phyloP scores from a whole-genome alignment of 2,888 invertebrate genomes.

The Taphrorychus bicolor region DNA sequence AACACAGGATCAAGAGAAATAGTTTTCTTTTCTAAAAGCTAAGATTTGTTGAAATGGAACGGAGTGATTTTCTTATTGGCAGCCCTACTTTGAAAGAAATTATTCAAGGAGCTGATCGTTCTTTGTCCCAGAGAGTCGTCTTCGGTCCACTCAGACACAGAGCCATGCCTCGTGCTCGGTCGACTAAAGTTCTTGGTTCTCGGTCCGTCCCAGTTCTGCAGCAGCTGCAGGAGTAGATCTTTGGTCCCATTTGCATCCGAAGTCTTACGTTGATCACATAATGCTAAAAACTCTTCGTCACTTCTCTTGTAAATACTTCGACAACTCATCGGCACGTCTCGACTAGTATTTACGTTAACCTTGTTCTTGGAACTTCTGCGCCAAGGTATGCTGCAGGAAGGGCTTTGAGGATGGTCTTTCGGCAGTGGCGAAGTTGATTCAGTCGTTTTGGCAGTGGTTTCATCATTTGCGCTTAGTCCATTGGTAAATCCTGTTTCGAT shows the following conservation, averaged over 20 bases:
- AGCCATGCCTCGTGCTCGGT: slow-evolving; percentile 70
- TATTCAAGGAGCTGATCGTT: slow-evolving; percentile 82
- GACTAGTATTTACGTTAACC: slow-evolving; percentile 69
- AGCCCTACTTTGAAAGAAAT: slow-evolving; percentile 72
- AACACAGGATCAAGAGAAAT: no score
- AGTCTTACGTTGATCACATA: slow-evolving; percentile 56
- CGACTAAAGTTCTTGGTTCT: slow-evolving; percentile 61
- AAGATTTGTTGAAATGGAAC: slow-evolving; percentile 51
- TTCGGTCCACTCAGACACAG: slow-evolving; percentile 79
- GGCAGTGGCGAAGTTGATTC: slow-evolving; percentile 33
- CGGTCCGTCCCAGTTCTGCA: slow-evolving; percentile 80
- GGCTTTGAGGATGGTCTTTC: slow-evolving; percentile 47
- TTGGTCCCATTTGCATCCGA: slow-evolving; percentile 71
- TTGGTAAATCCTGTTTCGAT: slow-evolving; percentile 49
- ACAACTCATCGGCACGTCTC: slow-evolving; percentile 69
- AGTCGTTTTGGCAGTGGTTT: background rate
- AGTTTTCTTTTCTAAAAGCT: slow-evolving; percentile 5
- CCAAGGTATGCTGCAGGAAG: slow-evolving; percentile 53
- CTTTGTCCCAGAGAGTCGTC: slow-evolving; percentile 76
- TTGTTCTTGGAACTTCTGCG: slow-evolving; percentile 68
- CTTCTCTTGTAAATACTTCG: slow-evolving; percentile 45
- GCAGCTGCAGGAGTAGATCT: slow-evolving; percentile 75
- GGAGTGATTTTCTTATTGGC: slow-evolving; percentile 56
- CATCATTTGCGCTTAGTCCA: slow-evolving; percentile 22
- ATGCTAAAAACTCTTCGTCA: slow-evolving; percentile 36